These are phyloP conservation scores for Leucoraja erinaceus DNA, from an alignment of 2,113 vertebrate species.

Conservation along the genomic window DNA sequence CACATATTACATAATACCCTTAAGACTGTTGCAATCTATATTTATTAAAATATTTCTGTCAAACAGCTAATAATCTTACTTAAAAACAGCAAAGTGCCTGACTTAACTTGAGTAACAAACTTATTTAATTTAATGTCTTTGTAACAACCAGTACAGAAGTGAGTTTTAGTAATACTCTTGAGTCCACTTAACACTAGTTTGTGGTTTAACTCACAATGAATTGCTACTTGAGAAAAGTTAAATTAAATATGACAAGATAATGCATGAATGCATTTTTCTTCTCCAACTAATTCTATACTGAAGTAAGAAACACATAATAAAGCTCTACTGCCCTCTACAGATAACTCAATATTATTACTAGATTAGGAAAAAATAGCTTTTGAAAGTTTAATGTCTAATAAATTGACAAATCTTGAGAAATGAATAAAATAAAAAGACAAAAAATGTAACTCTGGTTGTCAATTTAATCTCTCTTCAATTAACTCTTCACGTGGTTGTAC, in stretches of 20 bases:
- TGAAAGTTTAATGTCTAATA: neutral
- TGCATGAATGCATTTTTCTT: neutral
- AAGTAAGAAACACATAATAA: neutral
- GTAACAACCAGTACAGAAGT: neutral
- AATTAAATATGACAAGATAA: neutral
- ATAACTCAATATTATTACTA: neutral
- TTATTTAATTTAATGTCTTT: neutral
- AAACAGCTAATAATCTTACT: neutral
- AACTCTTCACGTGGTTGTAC: neutral
- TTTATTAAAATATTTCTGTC: neutral
- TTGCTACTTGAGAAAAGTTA: neutral
- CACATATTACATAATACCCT: neutral
- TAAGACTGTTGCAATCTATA: neutral
- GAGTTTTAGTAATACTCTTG: neutral
- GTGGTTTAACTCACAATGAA: neutral
- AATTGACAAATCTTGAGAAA: neutral
- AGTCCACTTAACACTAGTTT: neutral
- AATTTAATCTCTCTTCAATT: neutral
- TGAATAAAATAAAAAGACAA: neutral
- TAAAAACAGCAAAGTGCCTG: neutral
- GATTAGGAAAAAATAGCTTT: neutral
- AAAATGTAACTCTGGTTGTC: neutral
- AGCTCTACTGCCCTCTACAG: constrained; percentile 32
- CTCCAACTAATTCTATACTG: neutral
- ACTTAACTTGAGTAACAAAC: neutral